Percentiles rank a stretch among this genome's conserved stretches.
phyloP scores from a whole-genome alignment of 2,888 invertebrate species.

The Saturnia pavonia region DNA sequence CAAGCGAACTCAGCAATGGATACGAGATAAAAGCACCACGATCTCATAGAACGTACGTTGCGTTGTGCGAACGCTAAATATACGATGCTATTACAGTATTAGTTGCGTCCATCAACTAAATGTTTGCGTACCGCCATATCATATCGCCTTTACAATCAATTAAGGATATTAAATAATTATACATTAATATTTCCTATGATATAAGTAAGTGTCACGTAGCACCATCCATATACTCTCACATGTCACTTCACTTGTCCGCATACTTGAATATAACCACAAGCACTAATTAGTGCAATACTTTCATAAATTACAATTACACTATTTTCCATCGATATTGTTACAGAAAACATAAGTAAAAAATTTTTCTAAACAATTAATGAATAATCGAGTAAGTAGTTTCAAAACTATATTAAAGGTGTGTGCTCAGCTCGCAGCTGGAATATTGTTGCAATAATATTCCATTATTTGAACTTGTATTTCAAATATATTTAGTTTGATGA shows the following conservation, averaged over 20 bases:
- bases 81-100: conserved; percentile 9
- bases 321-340: no score
- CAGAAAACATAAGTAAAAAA: no score
- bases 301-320: no score
- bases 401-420: no score
- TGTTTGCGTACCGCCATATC: conserved; percentile 6
- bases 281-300: no score
- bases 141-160: conserved; percentile 15
- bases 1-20: background rate
- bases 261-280: background rate
- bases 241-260: background rate
- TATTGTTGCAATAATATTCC: no score
- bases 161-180: conserved; percentile 29
- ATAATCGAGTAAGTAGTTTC: no score
- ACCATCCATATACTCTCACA: conserved; percentile 44
- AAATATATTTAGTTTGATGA: no score
- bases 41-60: background rate
- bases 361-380: no score
- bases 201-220: conserved; percentile 45
- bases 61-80: background rate
- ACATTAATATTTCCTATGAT: conserved; percentile 26
- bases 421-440: no score
- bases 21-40: background rate
- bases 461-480: no score
- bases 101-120: background rate